phyloP scores from a whole-genome alignment of 2,888 invertebrate genomes.

The Clusia tigrina region DNA sequence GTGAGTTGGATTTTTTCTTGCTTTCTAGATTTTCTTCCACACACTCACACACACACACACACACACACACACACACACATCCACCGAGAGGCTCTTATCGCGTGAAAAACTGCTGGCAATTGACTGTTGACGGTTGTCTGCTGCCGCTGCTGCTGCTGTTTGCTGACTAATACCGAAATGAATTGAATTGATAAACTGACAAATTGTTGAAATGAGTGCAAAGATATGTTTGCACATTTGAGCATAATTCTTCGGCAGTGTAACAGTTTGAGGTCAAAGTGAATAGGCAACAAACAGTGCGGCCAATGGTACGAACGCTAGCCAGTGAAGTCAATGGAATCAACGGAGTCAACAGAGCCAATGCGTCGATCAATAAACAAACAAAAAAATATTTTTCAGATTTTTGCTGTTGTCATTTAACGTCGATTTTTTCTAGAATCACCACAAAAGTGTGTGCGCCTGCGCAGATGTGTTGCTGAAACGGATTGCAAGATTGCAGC shows the following conservation, averaged over 20 bases:
- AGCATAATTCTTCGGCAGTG: too few relatives aligned
- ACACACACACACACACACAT: neutral
- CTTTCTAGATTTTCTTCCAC: slow-evolving; percentile 42
- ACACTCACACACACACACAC: neutral
- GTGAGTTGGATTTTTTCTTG: slow-evolving; percentile 30
- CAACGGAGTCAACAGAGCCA: neutral
- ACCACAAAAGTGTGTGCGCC: too few relatives aligned
- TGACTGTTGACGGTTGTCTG: neutral
- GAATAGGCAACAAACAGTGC: too few relatives aligned
- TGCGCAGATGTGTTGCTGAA: too few relatives aligned
- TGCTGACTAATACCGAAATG: slow-evolving; percentile 23
- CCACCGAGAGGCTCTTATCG: too few relatives aligned
- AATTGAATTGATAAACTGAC: slow-evolving; percentile 52
- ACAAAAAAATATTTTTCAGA: too few relatives aligned
- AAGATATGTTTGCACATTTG: slow-evolving; percentile 45
- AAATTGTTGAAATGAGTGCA: slow-evolving; percentile 56
- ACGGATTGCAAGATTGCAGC: too few relatives aligned
- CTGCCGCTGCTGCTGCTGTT: slow-evolving; percentile 2
- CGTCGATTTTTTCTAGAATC: too few relatives aligned
- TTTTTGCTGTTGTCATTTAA: too few relatives aligned
- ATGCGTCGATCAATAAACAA: neutral
- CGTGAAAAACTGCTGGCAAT: slow-evolving; percentile 8
- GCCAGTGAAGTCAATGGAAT: too few relatives aligned
- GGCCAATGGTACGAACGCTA: too few relatives aligned
- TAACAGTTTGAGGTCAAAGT: too few relatives aligned